Percentiles rank a stretch among this genome's conserved stretches.
Evolutionary conservation across 1,140 invertebrate species (phyloP).

Genomic region (Liolophura sinensis): DNA sequence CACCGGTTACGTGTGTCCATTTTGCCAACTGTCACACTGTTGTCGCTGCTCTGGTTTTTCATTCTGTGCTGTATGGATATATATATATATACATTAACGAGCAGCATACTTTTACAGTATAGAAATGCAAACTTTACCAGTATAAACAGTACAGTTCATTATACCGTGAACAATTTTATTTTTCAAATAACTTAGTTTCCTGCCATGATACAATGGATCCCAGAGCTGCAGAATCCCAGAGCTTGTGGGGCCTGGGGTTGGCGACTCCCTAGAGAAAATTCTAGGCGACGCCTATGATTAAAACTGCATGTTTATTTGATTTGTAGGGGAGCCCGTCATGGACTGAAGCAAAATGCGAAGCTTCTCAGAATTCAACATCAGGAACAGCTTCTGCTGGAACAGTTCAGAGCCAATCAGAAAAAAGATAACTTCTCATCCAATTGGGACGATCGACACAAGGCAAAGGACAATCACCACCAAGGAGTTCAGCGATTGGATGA

Average conservation of each 20-base stretch:
- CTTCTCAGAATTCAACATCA: constrained; percentile 49
- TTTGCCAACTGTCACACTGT: no score
- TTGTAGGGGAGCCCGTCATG: constrained; percentile 55
- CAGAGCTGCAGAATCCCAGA: no score
- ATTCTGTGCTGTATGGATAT: no score
- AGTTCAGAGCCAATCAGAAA: not conserved
- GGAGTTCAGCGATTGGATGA: not conserved
- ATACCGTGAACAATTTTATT: no score
- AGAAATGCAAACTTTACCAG: no score
- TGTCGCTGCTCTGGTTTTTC: no score
- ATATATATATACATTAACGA: no score
- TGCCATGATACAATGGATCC: no score
- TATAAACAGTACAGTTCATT: no score
- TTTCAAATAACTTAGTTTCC: no score
- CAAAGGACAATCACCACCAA: not conserved
- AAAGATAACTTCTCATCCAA: not conserved
- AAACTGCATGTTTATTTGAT: constrained; percentile 7
- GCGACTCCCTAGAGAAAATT: not conserved
- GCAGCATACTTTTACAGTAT: no score
- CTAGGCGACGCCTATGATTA: not conserved
- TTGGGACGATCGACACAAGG: not conserved
- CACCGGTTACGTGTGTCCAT: no score
- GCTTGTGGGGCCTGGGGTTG: not conserved
- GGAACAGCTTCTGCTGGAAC: constrained; percentile 56
- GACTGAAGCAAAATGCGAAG: constrained; percentile 54